Base-by-base conservation (phyloP, 2,113 vertebrate genomes). In the Ciconia stormi region DNA sequence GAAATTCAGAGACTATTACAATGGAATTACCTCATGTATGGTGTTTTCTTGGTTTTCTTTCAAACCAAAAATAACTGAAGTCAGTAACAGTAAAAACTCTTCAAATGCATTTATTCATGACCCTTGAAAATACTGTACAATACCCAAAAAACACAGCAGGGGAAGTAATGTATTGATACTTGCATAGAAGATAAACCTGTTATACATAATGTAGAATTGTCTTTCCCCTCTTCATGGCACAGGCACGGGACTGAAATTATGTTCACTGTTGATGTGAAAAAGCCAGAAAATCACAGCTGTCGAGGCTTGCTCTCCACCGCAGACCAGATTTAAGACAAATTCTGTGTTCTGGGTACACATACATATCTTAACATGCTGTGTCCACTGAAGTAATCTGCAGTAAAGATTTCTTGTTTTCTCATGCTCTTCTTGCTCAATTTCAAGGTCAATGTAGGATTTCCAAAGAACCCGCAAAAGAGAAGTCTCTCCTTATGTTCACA, bases 391-490 rank as follows among this genome's bases (percentile, higher is more conserved):
- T 91, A 99, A 97, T 56, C 99, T 96, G 65, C 98, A 98, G 93
- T 99, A 99, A 84, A 99, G 98, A 53, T 97, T 98, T 59, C 98
- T 98, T 32, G 99, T 99, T 95, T 99, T 98, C 30, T 98, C 98
- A 38, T 98, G 99, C 94, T 99, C 99, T 86, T 99, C 99, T 96
- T 99, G 99, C 94, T 99, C 99, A 15, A 99, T 99, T 98, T 99
- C 99, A 98, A 99, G 99, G 96, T 99, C 99, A 73, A 98, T 99
- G 76, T 99, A 99, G 21, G 99, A 99, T 95, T 99, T 99, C 99
- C 99, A 99, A 91, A 99, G 97, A 74, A 99, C 99, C 99, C 99
- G 95, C 34, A 38, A 71, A 88, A 80, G 21, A 50, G 47, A 55
- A 53, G 21, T n/a, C 16, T n/a, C 29, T 71, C 66, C 36, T 61